Evolutionary conservation across 2,113 vertebrate species (phyloP).

Genomic region (Dolichallabes microphthalmus): DNA sequence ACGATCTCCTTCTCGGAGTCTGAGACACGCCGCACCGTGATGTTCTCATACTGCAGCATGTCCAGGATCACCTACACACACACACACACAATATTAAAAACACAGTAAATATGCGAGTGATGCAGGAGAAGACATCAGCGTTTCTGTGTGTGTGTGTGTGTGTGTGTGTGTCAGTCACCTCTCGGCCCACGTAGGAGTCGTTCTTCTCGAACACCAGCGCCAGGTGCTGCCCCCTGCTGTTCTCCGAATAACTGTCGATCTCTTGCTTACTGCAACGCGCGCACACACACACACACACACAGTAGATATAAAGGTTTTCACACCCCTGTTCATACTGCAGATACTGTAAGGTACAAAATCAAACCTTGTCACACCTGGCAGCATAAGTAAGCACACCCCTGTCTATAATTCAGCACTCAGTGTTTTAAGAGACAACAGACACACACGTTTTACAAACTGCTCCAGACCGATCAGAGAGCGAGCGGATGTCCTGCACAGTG

Average conservation of each 20-base stretch:
- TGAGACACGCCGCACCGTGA: slow-evolving; percentile 83
- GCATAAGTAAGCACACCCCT: too few species aligned
- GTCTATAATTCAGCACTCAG: too few species aligned
- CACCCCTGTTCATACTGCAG: too few species aligned
- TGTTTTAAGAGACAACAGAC: too few species aligned
- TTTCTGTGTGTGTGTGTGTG: background rate
- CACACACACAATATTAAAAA: background rate
- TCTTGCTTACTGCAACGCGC: slow-evolving; percentile 73
- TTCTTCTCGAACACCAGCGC: slow-evolving; percentile 84
- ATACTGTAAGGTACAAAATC: too few species aligned
- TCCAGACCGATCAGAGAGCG: too few species aligned
- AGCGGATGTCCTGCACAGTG: too few species aligned
- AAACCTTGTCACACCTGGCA: too few species aligned
- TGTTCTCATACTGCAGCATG: slow-evolving; percentile 82
- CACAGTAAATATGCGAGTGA: too few species aligned
- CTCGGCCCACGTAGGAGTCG: slow-evolving; percentile 82
- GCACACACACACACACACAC: slow-evolving; percentile 21
- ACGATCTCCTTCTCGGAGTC: slow-evolving; percentile 72
- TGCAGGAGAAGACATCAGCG: background rate
- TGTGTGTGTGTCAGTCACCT: slow-evolving; percentile 72
- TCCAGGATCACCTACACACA: slow-evolving; percentile 82
- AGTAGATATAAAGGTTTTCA: too few species aligned
- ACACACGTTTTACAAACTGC: too few species aligned
- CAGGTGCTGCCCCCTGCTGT: slow-evolving; percentile 75
- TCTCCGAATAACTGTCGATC: slow-evolving; percentile 79